Percentiles rank a stretch among this genome's conserved stretches.
phyloP scores from a whole-genome alignment of 2,113 vertebrate species.

The Muntiacus reevesi region DNA sequence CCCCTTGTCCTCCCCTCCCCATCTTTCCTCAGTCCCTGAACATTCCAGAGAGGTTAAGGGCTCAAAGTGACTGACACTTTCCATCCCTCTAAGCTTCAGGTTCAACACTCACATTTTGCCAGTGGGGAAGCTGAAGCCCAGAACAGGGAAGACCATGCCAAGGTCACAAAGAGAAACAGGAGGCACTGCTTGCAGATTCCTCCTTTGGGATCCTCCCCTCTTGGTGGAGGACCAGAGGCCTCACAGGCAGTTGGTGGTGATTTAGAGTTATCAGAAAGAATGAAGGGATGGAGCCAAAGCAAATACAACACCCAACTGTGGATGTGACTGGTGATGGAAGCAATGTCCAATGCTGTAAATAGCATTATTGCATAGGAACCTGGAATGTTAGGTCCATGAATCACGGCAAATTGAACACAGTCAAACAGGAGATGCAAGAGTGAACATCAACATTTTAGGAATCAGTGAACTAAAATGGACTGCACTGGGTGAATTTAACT shows the following conservation, averaged over 20 bases:
- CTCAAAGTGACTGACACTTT: neutral
- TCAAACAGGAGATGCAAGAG: neutral
- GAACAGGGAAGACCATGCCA: neutral
- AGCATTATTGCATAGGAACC: neutral
- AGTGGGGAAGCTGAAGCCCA: neutral
- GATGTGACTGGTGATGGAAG: neutral
- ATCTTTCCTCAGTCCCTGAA: neutral
- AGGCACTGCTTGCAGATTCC: neutral
- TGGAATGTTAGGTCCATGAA: neutral
- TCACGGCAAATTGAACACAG: neutral
- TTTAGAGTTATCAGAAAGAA: neutral
- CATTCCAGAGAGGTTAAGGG: neutral
- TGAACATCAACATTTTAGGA: neutral
- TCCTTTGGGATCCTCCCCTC: neutral
- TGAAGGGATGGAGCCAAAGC: neutral
- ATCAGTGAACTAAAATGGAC: neutral
- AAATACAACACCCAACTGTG: neutral
- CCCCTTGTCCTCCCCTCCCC: rapidly evolving
- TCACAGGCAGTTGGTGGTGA: neutral
- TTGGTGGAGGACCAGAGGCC: neutral
- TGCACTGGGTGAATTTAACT: neutral
- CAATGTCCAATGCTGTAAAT: neutral
- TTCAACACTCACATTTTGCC: neutral
- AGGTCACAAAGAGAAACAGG: neutral
- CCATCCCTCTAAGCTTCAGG: neutral